A percentile compares a stretch with the other conserved stretches of the same genome.
These are phyloP conservation scores for Diogma glabrata DNA, from an alignment of 2,888 invertebrate species.

Conservation along the genomic window DNA sequence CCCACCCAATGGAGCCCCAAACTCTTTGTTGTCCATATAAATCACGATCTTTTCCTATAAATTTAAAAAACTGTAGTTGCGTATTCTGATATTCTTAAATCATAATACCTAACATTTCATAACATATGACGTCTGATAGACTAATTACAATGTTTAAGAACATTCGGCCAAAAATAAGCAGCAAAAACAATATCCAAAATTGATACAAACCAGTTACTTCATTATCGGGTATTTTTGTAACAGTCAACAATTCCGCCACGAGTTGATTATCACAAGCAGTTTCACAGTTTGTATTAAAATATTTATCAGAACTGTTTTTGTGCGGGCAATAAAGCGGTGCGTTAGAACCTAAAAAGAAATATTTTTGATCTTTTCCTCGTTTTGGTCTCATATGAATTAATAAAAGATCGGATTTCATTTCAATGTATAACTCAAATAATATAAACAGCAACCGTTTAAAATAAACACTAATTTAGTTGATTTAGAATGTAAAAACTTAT, in stretches of 20 bases:
- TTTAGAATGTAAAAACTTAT: no score
- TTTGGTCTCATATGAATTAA: no score
- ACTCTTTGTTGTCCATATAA: constrained; percentile 76
- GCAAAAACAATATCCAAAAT: constrained; percentile 67
- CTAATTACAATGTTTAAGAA: constrained; percentile 80
- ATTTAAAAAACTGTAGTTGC: no score
- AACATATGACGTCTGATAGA: constrained; percentile 81
- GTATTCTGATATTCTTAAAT: no score
- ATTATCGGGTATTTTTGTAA: constrained; percentile 23
- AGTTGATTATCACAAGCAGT: constrained; percentile 28
- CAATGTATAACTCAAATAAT: no score
- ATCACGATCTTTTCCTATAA: no score
- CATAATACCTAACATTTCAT: constrained; percentile 68
- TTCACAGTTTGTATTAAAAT: constrained; percentile 28
- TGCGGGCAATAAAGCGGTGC: not conserved
- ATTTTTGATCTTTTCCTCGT: no score
- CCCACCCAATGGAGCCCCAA: constrained; percentile 85
- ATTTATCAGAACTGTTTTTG: not conserved
- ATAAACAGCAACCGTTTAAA: no score
- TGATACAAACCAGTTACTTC: constrained; percentile 40
- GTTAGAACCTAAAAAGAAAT: no score
- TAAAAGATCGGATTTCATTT: no score
- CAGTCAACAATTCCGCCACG: constrained; percentile 21
- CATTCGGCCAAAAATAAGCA: constrained; percentile 69
- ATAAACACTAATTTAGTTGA: no score